Evolutionary conservation across 2,113 vertebrate genomes (phyloP).

Genomic region (Aleadryas rufinucha): DNA sequence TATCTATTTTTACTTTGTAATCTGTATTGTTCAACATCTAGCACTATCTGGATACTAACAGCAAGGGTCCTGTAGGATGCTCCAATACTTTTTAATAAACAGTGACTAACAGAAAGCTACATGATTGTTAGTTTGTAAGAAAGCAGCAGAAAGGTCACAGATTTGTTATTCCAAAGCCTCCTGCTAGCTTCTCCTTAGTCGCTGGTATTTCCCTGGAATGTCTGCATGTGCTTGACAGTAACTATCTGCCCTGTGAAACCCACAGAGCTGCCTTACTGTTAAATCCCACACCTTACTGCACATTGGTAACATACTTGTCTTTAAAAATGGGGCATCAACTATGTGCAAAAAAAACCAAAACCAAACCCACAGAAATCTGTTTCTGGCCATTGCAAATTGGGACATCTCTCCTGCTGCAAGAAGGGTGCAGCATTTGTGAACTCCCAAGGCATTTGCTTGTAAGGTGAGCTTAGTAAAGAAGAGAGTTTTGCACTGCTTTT

Average conservation of each 20-base stretch:
- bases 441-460: neutral
- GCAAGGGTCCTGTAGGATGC: neutral
- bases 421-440: neutral
- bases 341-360: neutral
- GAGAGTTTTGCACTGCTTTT: neutral
- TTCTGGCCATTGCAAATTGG: neutral
- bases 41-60: neutral
- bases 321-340: neutral
- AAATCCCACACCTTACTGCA: conserved; percentile 20
- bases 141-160: neutral
- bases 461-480: neutral
- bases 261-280: neutral
- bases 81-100: neutral
- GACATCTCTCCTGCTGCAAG: neutral
- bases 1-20: neutral
- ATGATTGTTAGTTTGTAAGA: neutral
- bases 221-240: neutral
- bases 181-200: neutral
- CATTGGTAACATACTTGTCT: neutral
- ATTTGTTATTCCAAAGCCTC: neutral
- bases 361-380: neutral
- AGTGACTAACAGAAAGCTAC: neutral
- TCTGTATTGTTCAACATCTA: neutral
- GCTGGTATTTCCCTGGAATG: neutral
- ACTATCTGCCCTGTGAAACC: neutral